Conservation (phyloP, 2,113 vertebrate species). For the Turdus rufiventris region DNA sequence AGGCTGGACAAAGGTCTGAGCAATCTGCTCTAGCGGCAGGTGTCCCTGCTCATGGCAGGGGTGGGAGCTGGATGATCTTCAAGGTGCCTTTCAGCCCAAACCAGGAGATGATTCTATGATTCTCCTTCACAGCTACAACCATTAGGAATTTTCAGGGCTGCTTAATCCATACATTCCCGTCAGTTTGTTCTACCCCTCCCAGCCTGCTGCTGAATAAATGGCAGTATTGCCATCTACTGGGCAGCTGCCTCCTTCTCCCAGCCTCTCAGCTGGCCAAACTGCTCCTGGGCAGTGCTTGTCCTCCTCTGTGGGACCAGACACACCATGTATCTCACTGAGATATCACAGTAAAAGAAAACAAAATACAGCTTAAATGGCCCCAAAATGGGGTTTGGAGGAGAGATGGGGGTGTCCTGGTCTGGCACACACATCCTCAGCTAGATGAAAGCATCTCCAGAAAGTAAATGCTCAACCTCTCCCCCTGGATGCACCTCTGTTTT, state of each 20-base stretch:
- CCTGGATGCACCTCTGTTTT: neutral
- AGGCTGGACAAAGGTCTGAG: accelerated
- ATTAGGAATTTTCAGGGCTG: neutral
- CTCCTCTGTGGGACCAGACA: neutral
- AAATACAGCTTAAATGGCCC: neutral
- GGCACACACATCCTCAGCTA: neutral
- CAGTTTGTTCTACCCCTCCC: neutral
- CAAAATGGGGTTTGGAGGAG: neutral
- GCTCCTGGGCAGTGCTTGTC: neutral
- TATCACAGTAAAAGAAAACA: neutral
- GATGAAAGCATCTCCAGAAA: neutral
- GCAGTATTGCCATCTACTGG: constrained; percentile 41
- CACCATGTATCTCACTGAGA: accelerated
- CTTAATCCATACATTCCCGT: neutral
- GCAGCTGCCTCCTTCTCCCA: neutral
- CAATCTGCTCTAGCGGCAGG: neutral
- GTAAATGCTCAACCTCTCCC: accelerated
- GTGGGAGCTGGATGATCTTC: neutral
- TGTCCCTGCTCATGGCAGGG: neutral
- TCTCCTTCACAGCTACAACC: neutral
- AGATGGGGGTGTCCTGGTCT: neutral
- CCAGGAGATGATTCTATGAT: neutral
- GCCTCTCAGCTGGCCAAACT: neutral
- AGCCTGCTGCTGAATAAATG: neutral
- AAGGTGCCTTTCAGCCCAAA: neutral